Percentiles rank a stretch among this genome's conserved stretches.
phyloP scores from a whole-genome alignment of 2,797 vertebrate genomes.

The Anguilla marmorata region DNA sequence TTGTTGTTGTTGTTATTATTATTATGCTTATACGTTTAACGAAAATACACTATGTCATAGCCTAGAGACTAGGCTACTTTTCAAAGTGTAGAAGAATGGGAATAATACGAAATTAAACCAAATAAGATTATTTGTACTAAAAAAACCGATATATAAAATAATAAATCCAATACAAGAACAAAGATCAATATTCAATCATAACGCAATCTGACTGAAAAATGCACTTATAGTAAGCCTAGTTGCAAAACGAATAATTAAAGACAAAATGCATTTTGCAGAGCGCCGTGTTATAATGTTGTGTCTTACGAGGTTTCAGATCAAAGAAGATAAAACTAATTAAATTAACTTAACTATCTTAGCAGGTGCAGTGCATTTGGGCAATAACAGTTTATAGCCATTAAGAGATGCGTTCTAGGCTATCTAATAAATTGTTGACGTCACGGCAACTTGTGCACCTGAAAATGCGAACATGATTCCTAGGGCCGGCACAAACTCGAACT shows the following conservation, averaged over 20 bases:
- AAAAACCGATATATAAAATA: too few relatives aligned
- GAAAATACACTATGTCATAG: not conserved
- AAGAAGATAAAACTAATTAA: not conserved
- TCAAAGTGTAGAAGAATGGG: not conserved
- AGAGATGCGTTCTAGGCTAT: not conserved
- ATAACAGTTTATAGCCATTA: not conserved
- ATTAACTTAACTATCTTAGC: not conserved
- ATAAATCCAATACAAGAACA: too few relatives aligned
- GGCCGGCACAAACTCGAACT: not conserved
- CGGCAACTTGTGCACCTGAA: not conserved
- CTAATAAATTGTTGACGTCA: conserved; percentile 2
- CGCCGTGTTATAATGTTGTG: not conserved
- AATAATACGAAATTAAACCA: not conserved
- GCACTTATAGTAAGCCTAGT: too few relatives aligned
- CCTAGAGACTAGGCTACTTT: not conserved
- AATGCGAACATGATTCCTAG: not conserved
- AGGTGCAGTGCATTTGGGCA: not conserved
- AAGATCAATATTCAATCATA: too few relatives aligned
- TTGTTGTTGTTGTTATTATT: not conserved
- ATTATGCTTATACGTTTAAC: not conserved
- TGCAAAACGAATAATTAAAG: too few relatives aligned
- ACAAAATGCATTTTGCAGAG: too few relatives aligned
- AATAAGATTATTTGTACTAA: too few relatives aligned
- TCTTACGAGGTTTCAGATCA: not conserved
- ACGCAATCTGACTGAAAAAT: too few relatives aligned